These are phyloP conservation scores for Spilosoma lubricipeda DNA, from an alignment of 2,888 invertebrate genomes.

Conservation along the genomic window DNA sequence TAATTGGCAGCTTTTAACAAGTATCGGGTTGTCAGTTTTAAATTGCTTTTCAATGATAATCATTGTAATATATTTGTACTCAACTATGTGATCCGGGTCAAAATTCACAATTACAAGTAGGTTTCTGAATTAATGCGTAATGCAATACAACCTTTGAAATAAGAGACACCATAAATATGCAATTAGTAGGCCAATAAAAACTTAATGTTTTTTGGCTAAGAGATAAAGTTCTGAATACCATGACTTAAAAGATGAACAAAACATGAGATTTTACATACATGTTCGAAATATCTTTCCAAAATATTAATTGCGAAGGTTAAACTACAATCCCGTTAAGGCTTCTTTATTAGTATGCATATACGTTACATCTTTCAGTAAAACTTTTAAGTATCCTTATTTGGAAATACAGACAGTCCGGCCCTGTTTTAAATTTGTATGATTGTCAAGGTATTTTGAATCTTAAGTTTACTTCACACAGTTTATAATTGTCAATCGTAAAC, in stretches of 20 bases:
- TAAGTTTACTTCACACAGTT: not conserved
- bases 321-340: not conserved
- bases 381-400: slow-evolving; percentile 11
- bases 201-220: not conserved
- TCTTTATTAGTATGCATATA: slow-evolving; percentile 12
- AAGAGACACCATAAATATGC: not conserved
- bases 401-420: slow-evolving; percentile 4
- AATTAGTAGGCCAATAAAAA: not conserved
- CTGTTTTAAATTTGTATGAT: slow-evolving; percentile 3
- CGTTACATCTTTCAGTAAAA: slow-evolving; percentile 8
- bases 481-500: not conserved
- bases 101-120: not conserved
- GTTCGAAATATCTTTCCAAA: not conserved
- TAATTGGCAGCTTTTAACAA: not conserved
- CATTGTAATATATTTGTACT: not conserved
- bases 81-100: not conserved
- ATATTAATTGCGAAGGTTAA: not conserved
- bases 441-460: slow-evolving; percentile 17
- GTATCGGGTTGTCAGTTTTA: not conserved
- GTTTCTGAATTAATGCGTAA: not conserved
- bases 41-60: not conserved
- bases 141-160: not conserved
- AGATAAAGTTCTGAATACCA: not conserved
- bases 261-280: not conserved
- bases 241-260: not conserved